Percentiles rank a stretch among this genome's conserved stretches.
These are phyloP conservation scores for chimpanzee (Pan troglodytes) DNA, from an alignment of 2,113 vertebrate species.

Conservation along the genomic window NHGRI_mPanTro3-v2.1_pri NC_072419.2:29641001-29641500, in stretches of 20 bases:
- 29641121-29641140: background rate
- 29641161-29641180: background rate
- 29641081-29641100: background rate
- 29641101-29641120: background rate
- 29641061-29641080: background rate
- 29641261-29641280: background rate
- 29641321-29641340: background rate
- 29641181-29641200: background rate
- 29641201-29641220: background rate
- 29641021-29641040: background rate
- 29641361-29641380: too few species aligned
- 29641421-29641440: background rate
- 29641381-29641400: background rate
- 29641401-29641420: background rate
- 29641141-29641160: background rate
- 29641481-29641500: background rate
- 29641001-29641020: background rate
- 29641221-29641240: background rate
- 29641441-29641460: background rate
- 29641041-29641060: background rate
- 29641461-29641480: background rate
- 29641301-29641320: background rate
- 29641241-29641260: background rate
- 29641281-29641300: background rate
- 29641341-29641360: fast-evolving